These are phyloP conservation scores for Venustaconcha ellipsiformis DNA, from an alignment of 1,140 invertebrate genomes.

Conservation along the genomic window DNA sequence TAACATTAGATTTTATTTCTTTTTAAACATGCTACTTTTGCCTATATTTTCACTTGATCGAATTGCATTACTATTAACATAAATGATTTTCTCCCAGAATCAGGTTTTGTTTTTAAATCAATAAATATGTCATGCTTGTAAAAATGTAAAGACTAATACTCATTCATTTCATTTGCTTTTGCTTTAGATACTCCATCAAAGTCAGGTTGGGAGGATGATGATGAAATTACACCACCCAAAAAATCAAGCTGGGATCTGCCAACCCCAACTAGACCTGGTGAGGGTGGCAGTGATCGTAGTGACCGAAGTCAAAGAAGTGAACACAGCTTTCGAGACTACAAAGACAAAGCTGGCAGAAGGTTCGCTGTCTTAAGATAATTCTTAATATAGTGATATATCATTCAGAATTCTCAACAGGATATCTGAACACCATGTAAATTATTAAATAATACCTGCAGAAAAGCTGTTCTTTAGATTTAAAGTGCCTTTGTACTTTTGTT, in stretches of 20 bases:
- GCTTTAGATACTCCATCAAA: conserved; percentile 71
- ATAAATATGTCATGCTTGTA: too few relatives aligned
- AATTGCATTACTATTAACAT: not conserved
- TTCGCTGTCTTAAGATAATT: too few relatives aligned
- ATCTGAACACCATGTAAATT: too few relatives aligned
- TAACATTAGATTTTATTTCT: not conserved
- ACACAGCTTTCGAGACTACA: too few relatives aligned
- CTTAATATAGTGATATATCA: too few relatives aligned
- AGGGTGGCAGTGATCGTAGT: conserved; percentile 28
- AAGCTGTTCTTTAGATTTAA: too few relatives aligned
- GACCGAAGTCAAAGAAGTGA: too few relatives aligned
- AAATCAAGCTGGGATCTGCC: conserved; percentile 93
- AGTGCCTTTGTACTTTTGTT: too few relatives aligned
- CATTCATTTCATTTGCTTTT: conserved; percentile 14
- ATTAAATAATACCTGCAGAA: too few relatives aligned
- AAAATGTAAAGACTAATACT: not conserved
- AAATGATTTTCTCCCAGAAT: not conserved
- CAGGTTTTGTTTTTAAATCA: not conserved
- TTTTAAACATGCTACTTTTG: too few relatives aligned
- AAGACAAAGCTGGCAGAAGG: too few relatives aligned
- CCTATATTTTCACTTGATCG: not conserved
- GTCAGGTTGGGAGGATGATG: conserved; percentile 84
- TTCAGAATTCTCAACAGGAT: too few relatives aligned
- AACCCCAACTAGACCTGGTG: conserved; percentile 75
- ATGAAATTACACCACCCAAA: conserved; percentile 74